Percentiles rank a stretch among this genome's conserved stretches.
Evolutionary conservation across 2,888 invertebrate genomes (phyloP).

Genomic region (Lepidocyrtinus sp.): DNA sequence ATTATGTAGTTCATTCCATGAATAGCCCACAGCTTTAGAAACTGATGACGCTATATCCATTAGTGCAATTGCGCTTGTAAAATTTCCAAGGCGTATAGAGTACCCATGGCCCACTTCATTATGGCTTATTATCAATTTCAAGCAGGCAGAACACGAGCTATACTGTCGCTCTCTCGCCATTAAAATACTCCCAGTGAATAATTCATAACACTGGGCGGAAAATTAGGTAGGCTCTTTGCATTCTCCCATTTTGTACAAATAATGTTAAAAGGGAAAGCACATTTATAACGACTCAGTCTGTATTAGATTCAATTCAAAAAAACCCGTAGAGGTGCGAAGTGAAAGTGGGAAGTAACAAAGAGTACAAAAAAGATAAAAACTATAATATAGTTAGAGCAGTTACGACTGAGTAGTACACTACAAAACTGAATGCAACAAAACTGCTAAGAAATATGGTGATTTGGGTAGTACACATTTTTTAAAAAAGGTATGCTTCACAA

Average conservation of each 20-base stretch:
- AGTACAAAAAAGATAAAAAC: not conserved
- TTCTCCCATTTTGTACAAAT: not conserved
- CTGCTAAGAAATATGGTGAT: not conserved
- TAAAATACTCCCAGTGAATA: conserved; percentile 4
- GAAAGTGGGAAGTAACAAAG: too few species aligned
- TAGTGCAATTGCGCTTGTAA: not conserved
- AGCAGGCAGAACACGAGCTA: conserved; percentile 1
- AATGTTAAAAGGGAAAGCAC: not conserved
- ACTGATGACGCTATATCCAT: not conserved
- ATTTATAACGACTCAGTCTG: too few species aligned
- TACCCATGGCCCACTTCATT: too few species aligned
- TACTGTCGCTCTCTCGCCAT: not conserved
- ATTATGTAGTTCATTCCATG: too few species aligned
- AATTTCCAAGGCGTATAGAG: too few species aligned
- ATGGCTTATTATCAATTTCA: conserved; percentile 15
- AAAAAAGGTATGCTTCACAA: not conserved
- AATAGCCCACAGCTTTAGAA: too few species aligned
- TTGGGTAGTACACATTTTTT: not conserved
- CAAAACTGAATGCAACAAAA: not conserved
- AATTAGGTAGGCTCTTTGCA: not conserved
- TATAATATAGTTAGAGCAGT: not conserved
- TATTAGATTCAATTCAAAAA: too few species aligned
- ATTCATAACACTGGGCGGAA: not conserved
- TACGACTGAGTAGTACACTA: conserved; percentile 6
- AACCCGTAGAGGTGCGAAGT: too few species aligned